phyloP scores from a whole-genome alignment of 2,113 vertebrate species.

The Pangasianodon hypophthalmus region DNA sequence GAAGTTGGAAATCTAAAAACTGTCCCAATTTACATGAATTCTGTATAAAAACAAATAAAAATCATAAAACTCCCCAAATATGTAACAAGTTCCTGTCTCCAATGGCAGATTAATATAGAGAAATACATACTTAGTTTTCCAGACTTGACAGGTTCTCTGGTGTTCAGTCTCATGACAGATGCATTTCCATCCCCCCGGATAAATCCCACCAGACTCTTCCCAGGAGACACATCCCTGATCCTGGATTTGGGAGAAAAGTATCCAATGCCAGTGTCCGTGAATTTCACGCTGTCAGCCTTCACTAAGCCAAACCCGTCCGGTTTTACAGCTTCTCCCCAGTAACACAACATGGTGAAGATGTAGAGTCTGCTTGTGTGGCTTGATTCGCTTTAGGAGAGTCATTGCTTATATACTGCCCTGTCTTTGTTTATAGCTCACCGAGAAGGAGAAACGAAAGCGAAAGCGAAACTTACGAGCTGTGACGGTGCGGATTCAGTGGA shows the following conservation, averaged over 20 bases:
- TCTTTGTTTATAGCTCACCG: neutral
- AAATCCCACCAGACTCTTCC: constrained; percentile 26
- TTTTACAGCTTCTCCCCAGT: constrained; percentile 39
- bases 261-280: neutral
- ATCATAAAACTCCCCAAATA: neutral
- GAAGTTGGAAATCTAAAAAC: neutral
- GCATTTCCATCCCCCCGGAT: constrained; percentile 33
- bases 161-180: constrained; percentile 9
- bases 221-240: constrained; percentile 36
- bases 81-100: neutral
- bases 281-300: constrained; percentile 8
- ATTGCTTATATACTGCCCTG: neutral
- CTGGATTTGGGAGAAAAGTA: constrained; percentile 3
- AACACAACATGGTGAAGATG: constrained; percentile 37
- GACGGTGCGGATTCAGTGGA: neutral
- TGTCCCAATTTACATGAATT: neutral
- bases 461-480: neutral
- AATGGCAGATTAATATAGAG: neutral
- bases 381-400: neutral
- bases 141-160: neutral
- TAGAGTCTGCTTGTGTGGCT: neutral
- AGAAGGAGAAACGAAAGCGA: neutral
- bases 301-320: constrained; percentile 13
- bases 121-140: constrained; percentile 39
- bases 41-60: neutral